phyloP scores from a whole-genome alignment of 2,113 vertebrate genomes.

The Geococcyx californianus region DNA sequence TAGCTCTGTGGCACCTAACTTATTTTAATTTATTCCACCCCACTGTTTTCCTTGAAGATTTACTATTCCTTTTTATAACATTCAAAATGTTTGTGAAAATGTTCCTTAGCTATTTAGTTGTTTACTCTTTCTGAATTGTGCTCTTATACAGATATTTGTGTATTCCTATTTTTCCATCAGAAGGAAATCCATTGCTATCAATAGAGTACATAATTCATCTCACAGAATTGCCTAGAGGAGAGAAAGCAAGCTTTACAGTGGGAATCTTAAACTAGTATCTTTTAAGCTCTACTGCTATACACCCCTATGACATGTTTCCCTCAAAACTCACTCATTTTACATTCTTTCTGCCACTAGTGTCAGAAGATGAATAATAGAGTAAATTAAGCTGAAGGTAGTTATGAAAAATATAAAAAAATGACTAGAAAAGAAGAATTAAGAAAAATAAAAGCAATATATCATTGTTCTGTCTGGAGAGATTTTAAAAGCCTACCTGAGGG shows the following conservation, averaged over 20 bases:
- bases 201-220: conserved; percentile 9
- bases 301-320: not conserved
- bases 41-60: not conserved
- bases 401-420: not conserved
- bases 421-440: not conserved
- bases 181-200: conserved; percentile 13
- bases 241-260: not conserved
- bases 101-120: conserved; percentile 41
- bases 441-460: not conserved
- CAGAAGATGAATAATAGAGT: not conserved
- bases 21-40: conserved; percentile 56
- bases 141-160: not conserved
- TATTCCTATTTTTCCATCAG: not conserved
- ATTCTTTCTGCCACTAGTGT: not conserved
- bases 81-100: conserved; percentile 13
- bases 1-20: conserved; percentile 30
- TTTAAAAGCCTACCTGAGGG: not conserved
- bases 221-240: not conserved
- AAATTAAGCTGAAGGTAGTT: not conserved
- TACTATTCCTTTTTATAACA: not conserved
- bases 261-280: conserved; percentile 29
- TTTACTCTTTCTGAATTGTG: conserved; percentile 20
- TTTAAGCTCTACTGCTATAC: not conserved
- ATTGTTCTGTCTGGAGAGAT: not conserved
- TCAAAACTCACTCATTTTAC: not conserved